Evolutionary conservation across 1,140 invertebrate species (phyloP).

Genomic region (Uloborus diversus): DNA sequence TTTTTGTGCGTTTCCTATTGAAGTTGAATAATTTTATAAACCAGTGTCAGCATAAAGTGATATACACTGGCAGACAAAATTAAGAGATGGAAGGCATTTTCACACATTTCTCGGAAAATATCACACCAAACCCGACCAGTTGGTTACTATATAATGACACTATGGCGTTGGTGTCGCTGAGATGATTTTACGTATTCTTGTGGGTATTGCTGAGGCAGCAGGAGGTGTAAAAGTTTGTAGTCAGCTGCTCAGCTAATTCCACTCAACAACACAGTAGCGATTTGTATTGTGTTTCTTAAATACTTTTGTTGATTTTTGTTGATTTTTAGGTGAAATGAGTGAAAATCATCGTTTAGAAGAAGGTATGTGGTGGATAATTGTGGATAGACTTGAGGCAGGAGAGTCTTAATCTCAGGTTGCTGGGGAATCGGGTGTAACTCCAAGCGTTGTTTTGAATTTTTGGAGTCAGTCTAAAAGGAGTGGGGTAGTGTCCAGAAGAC

Average conservation of each 20-base stretch:
- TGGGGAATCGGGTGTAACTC: not conserved
- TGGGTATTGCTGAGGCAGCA: not conserved
- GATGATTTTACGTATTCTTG: not conserved
- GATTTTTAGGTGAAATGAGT: not conserved
- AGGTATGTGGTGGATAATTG: not conserved
- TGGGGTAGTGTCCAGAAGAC: not conserved
- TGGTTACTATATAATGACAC: not conserved
- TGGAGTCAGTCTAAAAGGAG: not conserved
- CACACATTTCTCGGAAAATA: not conserved
- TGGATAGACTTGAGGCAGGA: not conserved
- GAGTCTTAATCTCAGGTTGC: not conserved
- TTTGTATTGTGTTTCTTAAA: not conserved
- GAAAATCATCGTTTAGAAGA: slow-evolving; percentile 1
- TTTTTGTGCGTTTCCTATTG: too few species aligned
- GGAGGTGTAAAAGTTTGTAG: not conserved
- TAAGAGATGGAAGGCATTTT: slow-evolving; percentile 1
- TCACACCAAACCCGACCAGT: not conserved
- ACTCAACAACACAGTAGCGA: not conserved
- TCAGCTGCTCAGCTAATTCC: not conserved
- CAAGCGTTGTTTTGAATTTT: not conserved
- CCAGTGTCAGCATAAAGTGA: too few species aligned
- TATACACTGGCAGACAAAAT: too few species aligned
- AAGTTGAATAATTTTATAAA: too few species aligned
- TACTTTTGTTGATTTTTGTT: not conserved
- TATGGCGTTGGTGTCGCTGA: not conserved